Evolutionary conservation across 2,113 vertebrate species (phyloP).

Genomic region (Ammospiza nelsoni): DNA sequence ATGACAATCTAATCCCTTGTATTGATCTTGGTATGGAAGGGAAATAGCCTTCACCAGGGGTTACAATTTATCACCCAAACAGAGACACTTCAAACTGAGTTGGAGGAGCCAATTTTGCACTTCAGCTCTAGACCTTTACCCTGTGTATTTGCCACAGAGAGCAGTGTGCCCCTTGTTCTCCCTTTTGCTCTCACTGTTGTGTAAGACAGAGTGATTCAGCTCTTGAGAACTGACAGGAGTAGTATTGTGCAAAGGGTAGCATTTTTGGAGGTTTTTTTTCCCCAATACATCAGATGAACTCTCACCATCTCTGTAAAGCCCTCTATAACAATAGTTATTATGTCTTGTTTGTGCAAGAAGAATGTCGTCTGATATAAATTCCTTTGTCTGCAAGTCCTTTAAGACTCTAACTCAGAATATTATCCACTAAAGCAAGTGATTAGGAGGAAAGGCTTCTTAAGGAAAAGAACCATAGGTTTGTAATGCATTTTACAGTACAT

Average conservation of each 20-base stretch:
- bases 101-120: background rate
- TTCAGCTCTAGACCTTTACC: background rate
- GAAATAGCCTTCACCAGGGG: background rate
- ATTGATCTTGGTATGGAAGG: background rate
- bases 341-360: background rate
- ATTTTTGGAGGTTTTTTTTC: background rate
- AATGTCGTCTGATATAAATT: background rate
- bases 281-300: background rate
- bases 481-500: background rate
- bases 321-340: slow-evolving; percentile 11
- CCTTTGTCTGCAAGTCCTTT: background rate
- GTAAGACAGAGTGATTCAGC: slow-evolving; percentile 23
- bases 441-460: background rate
- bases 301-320: background rate
- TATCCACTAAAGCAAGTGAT: background rate
- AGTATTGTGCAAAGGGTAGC: background rate
- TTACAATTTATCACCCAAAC: background rate
- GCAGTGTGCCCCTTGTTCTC: background rate
- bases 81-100: background rate
- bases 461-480: background rate
- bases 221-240: background rate
- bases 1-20: background rate
- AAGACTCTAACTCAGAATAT: background rate
- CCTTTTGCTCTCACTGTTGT: background rate
- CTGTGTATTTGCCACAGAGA: background rate